Percentiles rank a stretch among this genome's conserved stretches.
These are phyloP conservation scores for Drosophila crucigera DNA, from an alignment of 2,888 invertebrate species.

Conservation along the genomic window DNA sequence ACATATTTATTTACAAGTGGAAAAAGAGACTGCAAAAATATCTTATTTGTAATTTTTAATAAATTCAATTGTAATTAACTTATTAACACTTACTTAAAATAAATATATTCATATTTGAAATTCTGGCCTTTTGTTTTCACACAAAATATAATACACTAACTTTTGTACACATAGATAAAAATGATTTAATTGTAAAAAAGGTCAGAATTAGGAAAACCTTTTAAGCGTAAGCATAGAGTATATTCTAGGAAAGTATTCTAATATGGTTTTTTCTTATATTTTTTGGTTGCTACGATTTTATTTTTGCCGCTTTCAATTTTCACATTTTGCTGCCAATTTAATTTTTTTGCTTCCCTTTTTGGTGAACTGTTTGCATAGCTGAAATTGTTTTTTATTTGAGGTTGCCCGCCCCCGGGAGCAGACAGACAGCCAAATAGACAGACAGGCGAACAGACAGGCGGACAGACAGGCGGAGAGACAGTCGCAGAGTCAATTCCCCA, in stretches of 20 bases:
- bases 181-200: background rate
- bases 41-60: background rate
- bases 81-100: background rate
- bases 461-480: slow-evolving; percentile 15
- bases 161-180: no score
- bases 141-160: background rate
- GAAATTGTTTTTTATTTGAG: slow-evolving; percentile 81
- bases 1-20: background rate
- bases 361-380: slow-evolving; percentile 67
- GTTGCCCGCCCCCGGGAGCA: slow-evolving; percentile 51
- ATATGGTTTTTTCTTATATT: slow-evolving; percentile 8
- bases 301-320: slow-evolving; percentile 43
- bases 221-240: background rate
- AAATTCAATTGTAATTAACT: background rate
- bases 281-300: slow-evolving; percentile 30
- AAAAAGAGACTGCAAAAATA: background rate
- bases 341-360: slow-evolving; percentile 66
- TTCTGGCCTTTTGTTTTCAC: background rate
- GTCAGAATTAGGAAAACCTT: background rate
- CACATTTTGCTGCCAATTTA: slow-evolving; percentile 63
- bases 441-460: slow-evolving; percentile 4
- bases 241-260: no score
- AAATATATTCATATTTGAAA: background rate
- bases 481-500: slow-evolving; percentile 43
- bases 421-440: slow-evolving; percentile 30